Conservation (phyloP, 1,140 invertebrate species). For the Paraescarpia echinospica region DNA sequence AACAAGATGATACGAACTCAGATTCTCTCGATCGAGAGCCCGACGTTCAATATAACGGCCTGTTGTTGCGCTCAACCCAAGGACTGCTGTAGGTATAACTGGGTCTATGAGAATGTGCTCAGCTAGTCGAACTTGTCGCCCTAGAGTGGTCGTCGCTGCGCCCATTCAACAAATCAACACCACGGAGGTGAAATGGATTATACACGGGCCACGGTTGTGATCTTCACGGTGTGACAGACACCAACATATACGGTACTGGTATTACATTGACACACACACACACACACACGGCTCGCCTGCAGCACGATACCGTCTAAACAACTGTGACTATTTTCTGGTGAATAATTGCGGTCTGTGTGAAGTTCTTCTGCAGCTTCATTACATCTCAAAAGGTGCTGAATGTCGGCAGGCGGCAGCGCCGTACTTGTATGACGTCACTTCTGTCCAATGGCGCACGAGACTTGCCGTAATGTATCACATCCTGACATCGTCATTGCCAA, state of each 20-base stretch:
- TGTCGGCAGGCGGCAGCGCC: not conserved
- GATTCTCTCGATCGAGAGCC: too few relatives aligned
- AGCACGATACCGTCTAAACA: not conserved
- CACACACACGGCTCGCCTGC: not conserved
- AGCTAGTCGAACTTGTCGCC: not conserved
- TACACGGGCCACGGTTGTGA: not conserved
- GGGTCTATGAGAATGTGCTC: too few relatives aligned
- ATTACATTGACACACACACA: not conserved
- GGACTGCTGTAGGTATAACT: too few relatives aligned
- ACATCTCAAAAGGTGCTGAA: not conserved
- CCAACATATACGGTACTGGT: not conserved
- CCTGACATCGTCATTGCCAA: not conserved
- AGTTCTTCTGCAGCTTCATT: not conserved
- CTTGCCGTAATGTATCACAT: not conserved
- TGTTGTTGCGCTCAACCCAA: too few relatives aligned
- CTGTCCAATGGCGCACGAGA: not conserved
- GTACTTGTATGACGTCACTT: not conserved
- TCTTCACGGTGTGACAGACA: not conserved
- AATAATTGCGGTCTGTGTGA: not conserved
- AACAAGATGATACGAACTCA: too few relatives aligned
- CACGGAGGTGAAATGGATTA: not conserved
- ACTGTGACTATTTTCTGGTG: not conserved
- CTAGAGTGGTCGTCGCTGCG: not conserved
- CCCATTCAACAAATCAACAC: not conserved
- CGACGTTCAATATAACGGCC: too few relatives aligned